Base-by-base conservation (phyloP, 2,113 vertebrate genomes). In the Dipodomys ordii region DNA sequence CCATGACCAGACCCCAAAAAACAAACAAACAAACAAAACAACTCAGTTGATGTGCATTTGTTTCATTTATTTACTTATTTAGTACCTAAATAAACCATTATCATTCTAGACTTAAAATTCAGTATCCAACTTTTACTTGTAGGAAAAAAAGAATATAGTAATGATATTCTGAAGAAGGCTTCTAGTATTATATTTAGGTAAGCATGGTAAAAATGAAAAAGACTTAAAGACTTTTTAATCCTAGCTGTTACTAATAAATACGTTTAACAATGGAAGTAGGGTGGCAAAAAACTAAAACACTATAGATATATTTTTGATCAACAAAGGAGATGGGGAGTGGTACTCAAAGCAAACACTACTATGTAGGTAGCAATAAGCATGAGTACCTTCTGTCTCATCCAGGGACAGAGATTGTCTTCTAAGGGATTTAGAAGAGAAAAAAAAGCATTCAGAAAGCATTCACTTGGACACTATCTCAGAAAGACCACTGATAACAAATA, bases 301-400 rank as follows among this genome's bases (percentile, higher is more conserved):
- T 23, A 49, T 57, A 22, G 15, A 60, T 35, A 74, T 69, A 19
- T 69, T 77, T 83, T 88, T 83, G 25, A 82, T 9, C 30, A 73
- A 82, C 57, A 8, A 7, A 7, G 0, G 64, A 12, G 32, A 20
- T 53, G 11, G 3, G 6, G 6, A 9, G 19, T n/a, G 3, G 2
- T 49, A 20, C 67, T 67, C 12, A 80, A 81, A 20, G 32, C 32
- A 22, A 35, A 32, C 6, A 27, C 22, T 95, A 49, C 69, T 73
- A 76, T 60, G 68, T 46, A n/a, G 71, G 25, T 13, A 87, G 11
- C 1, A n/a, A 35, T 73, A 22, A 72, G 7, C 27, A n/a, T 46
- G 46, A 11, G 3, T 74, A 6, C 30, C 2, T 73, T 82, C 83
- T 78, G 15, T 89, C 2, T 11, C 6, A 64, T 8, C 12, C 18